Evolutionary conservation across 2,113 vertebrate genomes (phyloP).

Genomic region (Callipepla californica): DNA sequence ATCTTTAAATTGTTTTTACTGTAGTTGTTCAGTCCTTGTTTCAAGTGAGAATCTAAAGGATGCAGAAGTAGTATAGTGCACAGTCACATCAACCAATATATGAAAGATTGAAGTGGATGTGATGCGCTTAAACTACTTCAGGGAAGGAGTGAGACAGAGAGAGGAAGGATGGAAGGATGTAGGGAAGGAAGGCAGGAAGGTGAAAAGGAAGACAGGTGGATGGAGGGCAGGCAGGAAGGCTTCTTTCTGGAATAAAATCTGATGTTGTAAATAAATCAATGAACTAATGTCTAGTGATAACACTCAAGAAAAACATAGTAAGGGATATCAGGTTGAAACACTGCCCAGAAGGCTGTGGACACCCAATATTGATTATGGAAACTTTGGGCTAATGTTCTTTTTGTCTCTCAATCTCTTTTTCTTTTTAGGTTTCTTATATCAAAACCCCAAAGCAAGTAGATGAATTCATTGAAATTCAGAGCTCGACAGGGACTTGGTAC

Average conservation of each 20-base stretch:
- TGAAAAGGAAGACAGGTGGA: neutral
- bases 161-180: neutral
- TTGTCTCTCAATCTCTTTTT: neutral
- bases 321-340: neutral
- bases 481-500: slow-evolving; percentile 90
- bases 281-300: neutral
- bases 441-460: slow-evolving; percentile 94
- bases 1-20: neutral
- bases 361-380: neutral
- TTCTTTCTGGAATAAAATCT: neutral
- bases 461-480: slow-evolving; percentile 96
- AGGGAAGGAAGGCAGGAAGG: neutral
- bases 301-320: neutral
- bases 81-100: neutral
- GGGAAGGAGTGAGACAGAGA: neutral
- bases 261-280: neutral
- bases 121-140: neutral
- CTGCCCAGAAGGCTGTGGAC: neutral
- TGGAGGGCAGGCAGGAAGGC: neutral
- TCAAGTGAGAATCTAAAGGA: neutral
- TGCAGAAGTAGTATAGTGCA: neutral
- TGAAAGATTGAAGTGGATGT: neutral
- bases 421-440: slow-evolving; percentile 90
- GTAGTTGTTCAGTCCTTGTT: neutral
- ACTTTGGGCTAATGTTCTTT: neutral